A percentile compares a stretch with the other conserved stretches of the same genome.
Conservation (phyloP, 2,888 invertebrate genomes). For the Ophion obscuratus region DNA sequence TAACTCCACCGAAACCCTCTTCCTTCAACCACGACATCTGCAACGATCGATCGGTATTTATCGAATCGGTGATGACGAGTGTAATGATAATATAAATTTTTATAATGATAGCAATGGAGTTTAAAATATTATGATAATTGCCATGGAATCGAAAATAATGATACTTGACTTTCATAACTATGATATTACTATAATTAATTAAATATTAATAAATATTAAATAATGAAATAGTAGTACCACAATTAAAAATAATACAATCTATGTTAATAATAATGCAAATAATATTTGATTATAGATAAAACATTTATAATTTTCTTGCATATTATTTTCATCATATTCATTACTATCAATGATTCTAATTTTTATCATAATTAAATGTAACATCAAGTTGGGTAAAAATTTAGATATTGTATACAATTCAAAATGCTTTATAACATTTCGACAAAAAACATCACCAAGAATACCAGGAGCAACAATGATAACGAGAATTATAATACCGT, state of each 20-base stretch:
- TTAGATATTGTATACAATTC: not conserved
- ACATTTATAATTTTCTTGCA: not conserved
- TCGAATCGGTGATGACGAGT: not conserved
- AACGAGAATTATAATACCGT: not conserved
- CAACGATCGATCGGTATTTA: not conserved
- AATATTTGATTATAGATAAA: not conserved
- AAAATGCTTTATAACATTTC: not conserved
- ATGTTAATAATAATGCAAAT: too few relatives aligned
- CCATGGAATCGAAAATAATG: too few relatives aligned
- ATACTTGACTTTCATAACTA: too few relatives aligned
- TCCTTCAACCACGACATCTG: conserved; percentile 97
- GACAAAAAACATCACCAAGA: not conserved
- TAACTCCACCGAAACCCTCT: conserved; percentile 97
- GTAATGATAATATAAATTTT: not conserved
- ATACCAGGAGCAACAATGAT: not conserved
- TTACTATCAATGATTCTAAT: not conserved
- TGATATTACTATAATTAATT: too few relatives aligned
- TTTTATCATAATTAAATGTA: not conserved
- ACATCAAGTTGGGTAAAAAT: not conserved
- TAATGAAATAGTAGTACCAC: too few relatives aligned
- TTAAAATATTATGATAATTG: too few relatives aligned
- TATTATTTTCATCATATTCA: not conserved
- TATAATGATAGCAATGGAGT: too few relatives aligned
- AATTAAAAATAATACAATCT: not conserved
- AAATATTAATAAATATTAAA: too few relatives aligned